phyloP scores from a whole-genome alignment of 37 sponge, comb jelly and placozoan genomes.

The Crambe crambe region DNA sequence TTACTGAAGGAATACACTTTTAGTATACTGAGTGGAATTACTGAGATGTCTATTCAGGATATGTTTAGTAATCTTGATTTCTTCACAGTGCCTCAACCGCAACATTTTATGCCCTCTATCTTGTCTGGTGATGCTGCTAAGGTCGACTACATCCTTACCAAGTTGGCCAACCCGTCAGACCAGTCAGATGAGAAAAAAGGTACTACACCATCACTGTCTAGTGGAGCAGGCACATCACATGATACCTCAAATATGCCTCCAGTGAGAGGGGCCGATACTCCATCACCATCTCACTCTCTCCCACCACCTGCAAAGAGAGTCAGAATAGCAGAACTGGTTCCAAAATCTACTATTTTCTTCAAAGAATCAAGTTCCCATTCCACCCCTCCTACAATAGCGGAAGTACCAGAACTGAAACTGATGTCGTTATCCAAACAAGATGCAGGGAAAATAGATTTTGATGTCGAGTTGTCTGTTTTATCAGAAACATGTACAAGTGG shows the following conservation, averaged over 20 bases:
- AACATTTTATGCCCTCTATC: conserved; percentile 28
- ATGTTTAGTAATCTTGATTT: too few relatives aligned
- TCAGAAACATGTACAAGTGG: not conserved
- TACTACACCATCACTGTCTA: not conserved
- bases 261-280: not conserved
- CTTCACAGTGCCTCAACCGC: not conserved
- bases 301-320: not conserved
- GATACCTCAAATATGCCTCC: not conserved
- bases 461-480: not conserved
- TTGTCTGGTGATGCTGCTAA: conserved; percentile 17
- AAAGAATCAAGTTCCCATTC: not conserved
- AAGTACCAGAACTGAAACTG: not conserved
- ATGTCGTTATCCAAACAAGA: not conserved
- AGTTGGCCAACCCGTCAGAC: not conserved
- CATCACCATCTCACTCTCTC: not conserved
- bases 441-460: not conserved
- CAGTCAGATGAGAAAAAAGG: not conserved
- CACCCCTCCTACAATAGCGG: not conserved
- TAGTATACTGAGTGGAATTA: too few relatives aligned
- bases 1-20: too few relatives aligned
- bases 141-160: conserved; percentile 18
- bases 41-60: too few relatives aligned
- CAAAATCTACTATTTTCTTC: not conserved
- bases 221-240: not conserved
- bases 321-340: not conserved